A percentile compares a stretch with the other conserved stretches of the same genome.
Conservation (phyloP, 1,140 invertebrate species). For the roundworm (Caenorhabditis elegans) region DNA sequence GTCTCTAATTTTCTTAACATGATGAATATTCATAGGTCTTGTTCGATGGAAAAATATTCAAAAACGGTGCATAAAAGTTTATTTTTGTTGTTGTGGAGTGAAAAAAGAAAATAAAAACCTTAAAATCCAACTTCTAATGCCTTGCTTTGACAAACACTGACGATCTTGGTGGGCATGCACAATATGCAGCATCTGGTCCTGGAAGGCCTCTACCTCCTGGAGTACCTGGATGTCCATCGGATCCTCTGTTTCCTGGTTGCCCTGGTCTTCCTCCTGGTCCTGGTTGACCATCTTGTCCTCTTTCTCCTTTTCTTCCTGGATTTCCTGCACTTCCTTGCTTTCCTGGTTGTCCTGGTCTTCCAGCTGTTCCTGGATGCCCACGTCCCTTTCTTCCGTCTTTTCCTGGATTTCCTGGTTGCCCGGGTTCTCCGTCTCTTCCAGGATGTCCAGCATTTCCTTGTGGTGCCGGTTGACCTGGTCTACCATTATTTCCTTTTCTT, state of each 20-base stretch:
- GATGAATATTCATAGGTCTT: too few species aligned
- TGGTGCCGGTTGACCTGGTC: constrained; percentile 34
- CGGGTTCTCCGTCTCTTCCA: constrained; percentile 29
- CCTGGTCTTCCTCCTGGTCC: constrained; percentile 36
- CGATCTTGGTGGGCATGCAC: constrained; percentile 38
- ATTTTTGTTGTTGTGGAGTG: too few species aligned
- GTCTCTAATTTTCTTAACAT: too few species aligned
- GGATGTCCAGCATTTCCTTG: constrained; percentile 37
- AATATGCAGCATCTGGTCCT: constrained; percentile 38
- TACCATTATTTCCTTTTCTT: constrained; percentile 28
- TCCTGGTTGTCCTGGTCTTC: constrained; percentile 39
- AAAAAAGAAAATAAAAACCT: not conserved
- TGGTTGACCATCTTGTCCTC: constrained; percentile 20
- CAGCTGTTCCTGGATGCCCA: constrained; percentile 14
- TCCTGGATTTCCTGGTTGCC: constrained; percentile 33
- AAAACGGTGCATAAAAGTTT: too few species aligned
- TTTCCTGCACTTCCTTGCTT: constrained; percentile 30
- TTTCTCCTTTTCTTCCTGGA: constrained; percentile 33
- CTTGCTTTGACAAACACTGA: constrained; percentile 32
- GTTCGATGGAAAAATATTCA: too few species aligned
- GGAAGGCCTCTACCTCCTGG: constrained; percentile 32
- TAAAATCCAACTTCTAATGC: not conserved
- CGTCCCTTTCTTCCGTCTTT: constrained; percentile 34
- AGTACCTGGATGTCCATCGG: constrained; percentile 38
- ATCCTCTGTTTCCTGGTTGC: constrained; percentile 28